A percentile compares a stretch with the other conserved stretches of the same genome.
phyloP scores from a whole-genome alignment of 2,888 invertebrate species.

The Tolmerus cingulatus region DNA sequence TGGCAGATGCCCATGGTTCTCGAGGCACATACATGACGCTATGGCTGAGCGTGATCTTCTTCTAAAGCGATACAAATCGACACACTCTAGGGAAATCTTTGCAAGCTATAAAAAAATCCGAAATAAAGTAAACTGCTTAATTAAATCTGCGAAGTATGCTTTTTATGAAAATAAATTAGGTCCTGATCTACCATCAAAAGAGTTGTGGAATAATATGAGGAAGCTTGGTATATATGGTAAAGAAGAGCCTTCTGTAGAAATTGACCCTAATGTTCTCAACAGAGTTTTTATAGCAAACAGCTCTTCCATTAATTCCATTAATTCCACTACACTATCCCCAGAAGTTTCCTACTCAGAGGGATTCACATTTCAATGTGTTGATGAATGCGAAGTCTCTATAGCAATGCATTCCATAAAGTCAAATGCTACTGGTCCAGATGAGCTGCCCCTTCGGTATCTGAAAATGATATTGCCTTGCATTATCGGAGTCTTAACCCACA shows the following conservation, averaged over 20 bases:
- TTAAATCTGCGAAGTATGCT: too few species aligned
- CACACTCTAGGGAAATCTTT: too few species aligned
- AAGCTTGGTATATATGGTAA: background rate
- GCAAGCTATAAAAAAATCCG: too few species aligned
- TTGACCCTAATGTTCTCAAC: background rate
- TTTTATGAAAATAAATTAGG: too few species aligned
- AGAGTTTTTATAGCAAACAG: background rate
- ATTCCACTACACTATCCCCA: too few species aligned
- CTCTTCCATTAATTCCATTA: too few species aligned
- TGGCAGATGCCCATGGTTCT: background rate
- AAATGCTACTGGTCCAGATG: background rate
- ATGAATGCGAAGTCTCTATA: background rate
- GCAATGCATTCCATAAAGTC: background rate
- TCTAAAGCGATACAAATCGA: background rate
- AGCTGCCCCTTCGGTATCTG: background rate
- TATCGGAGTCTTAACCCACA: background rate
- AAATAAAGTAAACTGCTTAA: too few species aligned
- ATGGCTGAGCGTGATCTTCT: background rate
- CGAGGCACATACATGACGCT: too few species aligned
- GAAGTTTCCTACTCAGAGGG: background rate
- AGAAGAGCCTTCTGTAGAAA: too few species aligned
- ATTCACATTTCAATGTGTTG: background rate
- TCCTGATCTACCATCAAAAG: too few species aligned
- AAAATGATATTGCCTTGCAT: background rate
- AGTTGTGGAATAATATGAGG: too few species aligned